These are phyloP conservation scores for Selenia dentaria DNA, from an alignment of 2,888 invertebrate genomes.

Conservation along the genomic window DNA sequence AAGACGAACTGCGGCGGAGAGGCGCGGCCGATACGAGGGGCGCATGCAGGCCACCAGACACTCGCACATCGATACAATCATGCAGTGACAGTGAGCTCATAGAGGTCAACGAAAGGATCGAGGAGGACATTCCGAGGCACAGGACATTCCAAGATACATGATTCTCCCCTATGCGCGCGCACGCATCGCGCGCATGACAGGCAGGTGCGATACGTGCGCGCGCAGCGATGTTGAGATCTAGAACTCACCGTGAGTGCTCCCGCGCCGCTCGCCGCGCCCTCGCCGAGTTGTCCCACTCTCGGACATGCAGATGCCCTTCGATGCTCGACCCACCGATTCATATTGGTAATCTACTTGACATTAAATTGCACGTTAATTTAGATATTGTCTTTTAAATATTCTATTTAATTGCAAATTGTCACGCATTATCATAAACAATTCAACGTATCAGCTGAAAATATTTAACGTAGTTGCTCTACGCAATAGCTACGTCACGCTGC, in stretches of 20 bases:
- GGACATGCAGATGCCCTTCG: conserved; percentile 25
- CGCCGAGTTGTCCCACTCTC: conserved; percentile 38
- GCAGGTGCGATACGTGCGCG: conserved; percentile 62
- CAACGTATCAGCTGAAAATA: too few species aligned
- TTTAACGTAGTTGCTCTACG: conserved; percentile 7
- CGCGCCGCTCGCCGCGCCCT: conserved; percentile 37
- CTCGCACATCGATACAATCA: conserved; percentile 72
- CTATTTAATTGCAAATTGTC: too few species aligned
- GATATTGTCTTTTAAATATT: too few species aligned
- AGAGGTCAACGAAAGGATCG: conserved; percentile 74
- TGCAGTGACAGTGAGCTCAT: conserved; percentile 76
- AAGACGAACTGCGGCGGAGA: conserved; percentile 68
- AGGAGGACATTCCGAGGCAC: conserved; percentile 86
- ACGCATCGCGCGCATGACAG: conserved; percentile 45
- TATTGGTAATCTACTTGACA: conserved; percentile 64
- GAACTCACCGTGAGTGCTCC: conserved; percentile 76
- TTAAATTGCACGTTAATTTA: conserved; percentile 35
- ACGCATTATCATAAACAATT: too few species aligned
- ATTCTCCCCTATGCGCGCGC: conserved; percentile 82
- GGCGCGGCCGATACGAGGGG: conserved; percentile 58
- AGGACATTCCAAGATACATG: conserved; percentile 86
- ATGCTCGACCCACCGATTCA: conserved; percentile 42
- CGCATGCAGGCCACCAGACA: conserved; percentile 72
- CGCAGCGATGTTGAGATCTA: conserved; percentile 85
- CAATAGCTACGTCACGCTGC: not conserved